Base-by-base conservation (phyloP, 2,113 vertebrate genomes). In the Scophthalmus maximus region DNA sequence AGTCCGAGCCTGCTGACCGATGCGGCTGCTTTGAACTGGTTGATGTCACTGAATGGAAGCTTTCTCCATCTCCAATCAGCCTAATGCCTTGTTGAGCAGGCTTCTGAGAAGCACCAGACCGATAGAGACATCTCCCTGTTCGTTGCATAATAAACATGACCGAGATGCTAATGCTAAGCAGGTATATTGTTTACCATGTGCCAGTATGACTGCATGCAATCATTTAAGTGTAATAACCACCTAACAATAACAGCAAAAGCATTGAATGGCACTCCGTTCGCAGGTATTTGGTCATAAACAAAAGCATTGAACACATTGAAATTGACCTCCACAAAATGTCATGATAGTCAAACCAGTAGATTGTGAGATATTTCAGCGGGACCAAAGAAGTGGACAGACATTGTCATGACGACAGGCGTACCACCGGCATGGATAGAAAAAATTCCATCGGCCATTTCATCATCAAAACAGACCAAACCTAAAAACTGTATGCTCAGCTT, bases 1-100 rank as follows among this genome's bases (percentile, higher is more conserved):
- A 81, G 82, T 78, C 56, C 23, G 18, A 50, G 76, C 22, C 40
- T 25, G 44, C 42, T 72, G 78, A 87, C 68, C 55, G 65, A 85
- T 82, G 57, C 38, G 14, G 40, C 29, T 32, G 34, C 65, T 42
- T 51, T 25, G 6, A 51, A 76, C 23, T 47, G 67, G 68, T 22
- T 47, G 17, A 29, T 44, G 38, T 81, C 67, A 53, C 67, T 38
- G 44, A 71, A 67, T 71, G 23, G 49, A 64, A 27, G 30, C 34
- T 63, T 49, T 44, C 36, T 58, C 29, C 23, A 17, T 50, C 22
- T 42, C 36, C 20, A 7, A 42, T 1, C n/a, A 44, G n/a, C 38
- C 36, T 76, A 60, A 76, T 29, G 42, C 46, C 60, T 29, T 38
- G 42, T 36, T 71, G 38, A 70, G 23, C 14, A 51, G 42, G 7